These are phyloP conservation scores for Stomatorhinus ivindoensis DNA, from an alignment of 2,113 vertebrate species.

Conservation along the genomic window DNA sequence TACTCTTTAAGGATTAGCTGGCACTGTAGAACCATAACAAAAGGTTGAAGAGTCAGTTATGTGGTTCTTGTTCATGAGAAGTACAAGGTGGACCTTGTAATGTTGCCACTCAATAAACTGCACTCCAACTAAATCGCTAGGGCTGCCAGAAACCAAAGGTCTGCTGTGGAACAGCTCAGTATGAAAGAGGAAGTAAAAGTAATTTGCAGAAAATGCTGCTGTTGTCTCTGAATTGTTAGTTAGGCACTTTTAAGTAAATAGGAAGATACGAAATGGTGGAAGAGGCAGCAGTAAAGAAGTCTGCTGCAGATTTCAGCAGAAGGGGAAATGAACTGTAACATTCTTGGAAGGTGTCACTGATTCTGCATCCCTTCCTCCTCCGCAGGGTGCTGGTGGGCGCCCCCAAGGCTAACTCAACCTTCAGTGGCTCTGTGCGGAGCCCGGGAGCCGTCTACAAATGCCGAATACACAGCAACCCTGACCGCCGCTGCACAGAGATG, in stretches of 20 bases:
- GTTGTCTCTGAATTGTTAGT: not conserved
- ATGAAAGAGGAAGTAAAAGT: not conserved
- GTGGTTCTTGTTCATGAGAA: not conserved
- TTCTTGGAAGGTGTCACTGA: not conserved
- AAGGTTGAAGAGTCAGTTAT: not conserved
- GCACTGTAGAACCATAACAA: not conserved
- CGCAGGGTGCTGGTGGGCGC: conserved; percentile 90
- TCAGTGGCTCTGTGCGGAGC: conserved; percentile 76
- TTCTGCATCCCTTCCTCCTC: not conserved
- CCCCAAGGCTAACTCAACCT: conserved; percentile 85
- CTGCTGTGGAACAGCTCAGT: not conserved
- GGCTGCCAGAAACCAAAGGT: not conserved
- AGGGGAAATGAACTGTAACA: not conserved
- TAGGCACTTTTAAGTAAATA: not conserved
- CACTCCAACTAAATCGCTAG: not conserved
- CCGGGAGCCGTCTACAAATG: conserved; percentile 94
- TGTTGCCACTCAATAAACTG: not conserved
- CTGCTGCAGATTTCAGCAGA: not conserved
- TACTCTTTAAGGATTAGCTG: not conserved
- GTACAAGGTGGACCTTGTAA: not conserved
- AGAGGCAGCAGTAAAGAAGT: not conserved
- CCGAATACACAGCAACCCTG: conserved; percentile 88
- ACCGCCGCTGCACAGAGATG: conserved; percentile 89
- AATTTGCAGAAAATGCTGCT: not conserved
- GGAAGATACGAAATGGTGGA: not conserved